Conservation (phyloP, 1,140 invertebrate genomes). For the Fopius arisanus region DNA sequence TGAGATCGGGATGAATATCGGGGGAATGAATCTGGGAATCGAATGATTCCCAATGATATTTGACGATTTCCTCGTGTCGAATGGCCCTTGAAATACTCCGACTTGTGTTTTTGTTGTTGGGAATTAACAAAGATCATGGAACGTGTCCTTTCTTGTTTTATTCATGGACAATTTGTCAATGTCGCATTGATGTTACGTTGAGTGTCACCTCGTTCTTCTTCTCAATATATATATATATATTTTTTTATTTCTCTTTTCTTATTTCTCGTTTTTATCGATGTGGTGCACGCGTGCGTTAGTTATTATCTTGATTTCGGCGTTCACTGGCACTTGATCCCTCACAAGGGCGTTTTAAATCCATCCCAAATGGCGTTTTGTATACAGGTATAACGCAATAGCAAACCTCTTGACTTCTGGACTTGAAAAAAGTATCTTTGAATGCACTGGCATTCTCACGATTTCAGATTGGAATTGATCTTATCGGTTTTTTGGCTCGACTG, state of each 20-base stretch:
- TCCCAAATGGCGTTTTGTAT: background rate
- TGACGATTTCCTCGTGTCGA: no score
- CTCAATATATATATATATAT: no score
- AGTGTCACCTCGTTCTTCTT: background rate
- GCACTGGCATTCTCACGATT: slow-evolving; percentile 9
- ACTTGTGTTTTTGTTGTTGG: no score
- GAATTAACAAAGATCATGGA: no score
- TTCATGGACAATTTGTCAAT: background rate
- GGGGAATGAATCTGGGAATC: no score
- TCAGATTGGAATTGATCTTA: slow-evolving; percentile 11
- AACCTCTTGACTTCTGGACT: slow-evolving; percentile 10
- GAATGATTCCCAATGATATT: no score
- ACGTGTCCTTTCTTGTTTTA: background rate
- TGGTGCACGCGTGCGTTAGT: background rate
- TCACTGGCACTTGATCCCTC: background rate
- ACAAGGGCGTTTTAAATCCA: background rate
- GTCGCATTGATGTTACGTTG: background rate
- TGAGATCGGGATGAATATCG: no score
- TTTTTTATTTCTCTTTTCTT: background rate
- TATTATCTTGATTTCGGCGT: slow-evolving; percentile 5
- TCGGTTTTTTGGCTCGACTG: slow-evolving; percentile 14
- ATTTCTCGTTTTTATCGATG: background rate
- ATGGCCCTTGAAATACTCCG: no score
- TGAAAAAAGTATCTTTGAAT: background rate
- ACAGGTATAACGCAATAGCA: background rate